Evolutionary conservation across 2,888 invertebrate genomes (phyloP).

Genomic region (Amblyjoppa fuscipennis): DNA sequence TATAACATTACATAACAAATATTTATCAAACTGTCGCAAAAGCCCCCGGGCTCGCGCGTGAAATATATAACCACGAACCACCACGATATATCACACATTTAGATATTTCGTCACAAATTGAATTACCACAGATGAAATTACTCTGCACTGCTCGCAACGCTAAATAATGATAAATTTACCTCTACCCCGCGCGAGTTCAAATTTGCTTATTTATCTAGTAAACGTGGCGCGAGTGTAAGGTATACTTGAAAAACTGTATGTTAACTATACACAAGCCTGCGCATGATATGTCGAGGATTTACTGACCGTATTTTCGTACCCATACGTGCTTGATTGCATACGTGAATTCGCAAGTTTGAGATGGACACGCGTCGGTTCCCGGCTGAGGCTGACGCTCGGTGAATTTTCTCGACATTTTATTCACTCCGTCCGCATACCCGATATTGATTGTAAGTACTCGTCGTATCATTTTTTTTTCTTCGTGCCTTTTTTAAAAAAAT

Average conservation of each 20-base stretch:
- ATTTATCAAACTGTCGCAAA: neutral
- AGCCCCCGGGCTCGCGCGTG: neutral
- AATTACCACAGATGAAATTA: slow-evolving; percentile 40
- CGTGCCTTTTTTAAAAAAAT: neutral
- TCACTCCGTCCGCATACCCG: slow-evolving; percentile 35
- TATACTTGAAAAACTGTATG: slow-evolving; percentile 52
- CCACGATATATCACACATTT: neutral
- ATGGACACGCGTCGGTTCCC: slow-evolving; percentile 36
- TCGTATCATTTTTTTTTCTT: slow-evolving; percentile 26
- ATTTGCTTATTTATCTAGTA: slow-evolving; percentile 42
- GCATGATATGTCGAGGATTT: slow-evolving; percentile 29
- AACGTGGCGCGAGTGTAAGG: neutral
- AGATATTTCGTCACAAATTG: slow-evolving; percentile 2
- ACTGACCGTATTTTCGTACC: slow-evolving; percentile 18
- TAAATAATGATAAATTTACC: slow-evolving; percentile 43
- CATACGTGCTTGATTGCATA: slow-evolving; percentile 18
- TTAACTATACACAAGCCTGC: slow-evolving; percentile 53
- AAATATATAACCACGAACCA: slow-evolving; percentile 25
- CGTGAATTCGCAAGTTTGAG: slow-evolving; percentile 1
- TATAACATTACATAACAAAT: slow-evolving; percentile 29
- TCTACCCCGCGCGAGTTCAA: slow-evolving; percentile 14
- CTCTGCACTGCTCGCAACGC: neutral
- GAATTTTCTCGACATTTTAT: slow-evolving; percentile 56
- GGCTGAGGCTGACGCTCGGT: slow-evolving; percentile 52
- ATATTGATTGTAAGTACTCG: slow-evolving; percentile 36